Evolutionary conservation across 2,113 vertebrate genomes (phyloP), one percentile per base, ranked within the genome.

Genomic region (Aramus guarauna): DNA sequence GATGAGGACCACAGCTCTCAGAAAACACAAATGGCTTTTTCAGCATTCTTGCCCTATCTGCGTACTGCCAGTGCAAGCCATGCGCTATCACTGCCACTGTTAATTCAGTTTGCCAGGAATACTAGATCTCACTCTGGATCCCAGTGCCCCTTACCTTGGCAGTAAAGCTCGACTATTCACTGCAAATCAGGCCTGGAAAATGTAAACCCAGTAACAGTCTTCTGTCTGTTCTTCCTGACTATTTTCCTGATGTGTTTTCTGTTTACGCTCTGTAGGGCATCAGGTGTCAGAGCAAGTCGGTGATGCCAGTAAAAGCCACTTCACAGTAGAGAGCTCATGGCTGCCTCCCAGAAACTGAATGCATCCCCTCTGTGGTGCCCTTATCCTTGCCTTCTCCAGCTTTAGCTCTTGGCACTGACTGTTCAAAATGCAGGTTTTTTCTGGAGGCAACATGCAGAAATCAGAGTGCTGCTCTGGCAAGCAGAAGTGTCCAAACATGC

Each of bases 271-370:
- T 80, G 36, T 78, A 85, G 92, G 86, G 77, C 92, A 97, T 94
- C 83, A 94, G 85, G 92, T 85, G 91, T 95, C 90, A 85, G 81
- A 95, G 77, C 68, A 86, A 90, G 67, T 39, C 81, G 71, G 77
- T 75, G 69, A 80, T 95, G 96, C 94, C 97, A 97, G 91, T 89
- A 96, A 96, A 95, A 97, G 87, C 90, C 88, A 87, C 80, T 94
- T 95, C 86, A 95, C 53, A 95, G 91, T 12, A 39, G 77, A 95
- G 66, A 91, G 69, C 77, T 94, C 24, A 1, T 94, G 95, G 93
- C 95, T 94, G 92, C 60, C 60, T 93, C 96, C 71, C 88, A 92
- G 94, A 71, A 87, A 9, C 48, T 89, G 85, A 96, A 90, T 73
- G 88, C 79, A 90, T 56, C 63, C 50, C 48, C 89, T 97, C 96